A percentile compares a stretch with the other conserved stretches of the same genome.
Evolutionary conservation across 2,888 invertebrate genomes (phyloP).

Genomic region (Microctonus hyperodae): DNA sequence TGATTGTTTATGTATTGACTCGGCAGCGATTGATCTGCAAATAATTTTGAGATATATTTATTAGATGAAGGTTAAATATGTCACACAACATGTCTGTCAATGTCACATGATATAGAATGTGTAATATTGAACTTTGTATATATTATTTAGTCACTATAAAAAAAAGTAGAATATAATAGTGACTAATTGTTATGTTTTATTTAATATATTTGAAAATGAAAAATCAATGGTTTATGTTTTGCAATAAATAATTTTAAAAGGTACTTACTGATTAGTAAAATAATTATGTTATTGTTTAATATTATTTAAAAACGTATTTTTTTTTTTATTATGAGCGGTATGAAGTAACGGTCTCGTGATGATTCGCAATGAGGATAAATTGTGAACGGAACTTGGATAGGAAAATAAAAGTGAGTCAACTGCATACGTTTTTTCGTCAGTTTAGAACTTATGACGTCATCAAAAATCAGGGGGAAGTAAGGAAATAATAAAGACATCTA

Average conservation of each 20-base stretch:
- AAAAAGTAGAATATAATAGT: too few species aligned
- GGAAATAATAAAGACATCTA: too few species aligned
- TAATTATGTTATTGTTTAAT: too few species aligned
- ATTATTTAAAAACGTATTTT: too few species aligned
- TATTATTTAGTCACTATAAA: too few species aligned
- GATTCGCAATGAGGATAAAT: not conserved
- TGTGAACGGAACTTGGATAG: not conserved
- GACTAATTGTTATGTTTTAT: too few species aligned
- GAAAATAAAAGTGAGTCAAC: not conserved
- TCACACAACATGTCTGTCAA: not conserved
- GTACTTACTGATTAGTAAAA: not conserved
- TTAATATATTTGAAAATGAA: too few species aligned
- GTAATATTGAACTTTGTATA: too few species aligned
- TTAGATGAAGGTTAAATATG: not conserved
- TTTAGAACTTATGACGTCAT: too few species aligned
- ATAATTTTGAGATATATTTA: not conserved
- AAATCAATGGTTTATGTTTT: not conserved
- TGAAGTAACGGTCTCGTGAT: not conserved
- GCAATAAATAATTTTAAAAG: not conserved
- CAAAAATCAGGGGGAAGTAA: too few species aligned
- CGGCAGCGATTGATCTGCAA: not conserved
- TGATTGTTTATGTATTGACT: not conserved
- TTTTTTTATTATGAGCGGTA: not conserved
- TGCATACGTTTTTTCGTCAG: too few species aligned
- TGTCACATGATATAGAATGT: not conserved